A percentile compares a stretch with the other conserved stretches of the same genome.
Conservation (phyloP, 2,797 vertebrate genomes). For the Cheirogaleus major region DNA sequence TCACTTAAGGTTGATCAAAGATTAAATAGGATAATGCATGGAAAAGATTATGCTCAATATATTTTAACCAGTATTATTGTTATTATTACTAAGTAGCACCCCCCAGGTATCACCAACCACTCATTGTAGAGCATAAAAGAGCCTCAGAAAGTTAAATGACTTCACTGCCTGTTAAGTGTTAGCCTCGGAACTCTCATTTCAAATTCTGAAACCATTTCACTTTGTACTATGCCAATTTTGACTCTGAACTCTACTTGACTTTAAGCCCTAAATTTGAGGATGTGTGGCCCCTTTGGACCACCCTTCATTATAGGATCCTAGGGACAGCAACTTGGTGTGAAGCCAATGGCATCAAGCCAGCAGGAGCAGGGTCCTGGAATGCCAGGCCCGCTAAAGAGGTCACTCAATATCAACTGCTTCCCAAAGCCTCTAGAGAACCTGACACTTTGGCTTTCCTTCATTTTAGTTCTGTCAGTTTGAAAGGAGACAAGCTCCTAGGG, state of each 20-base stretch:
- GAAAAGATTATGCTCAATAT: neutral
- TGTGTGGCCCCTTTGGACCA: neutral
- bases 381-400: slow-evolving; percentile 14
- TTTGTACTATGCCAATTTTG: neutral
- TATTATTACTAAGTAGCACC: neutral
- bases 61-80: neutral
- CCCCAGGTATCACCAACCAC: neutral
- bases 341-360: neutral
- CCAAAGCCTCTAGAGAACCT: slow-evolving; percentile 26
- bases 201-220: neutral
- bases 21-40: neutral
- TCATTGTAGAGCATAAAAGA: neutral
- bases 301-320: neutral
- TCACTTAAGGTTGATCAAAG: neutral
- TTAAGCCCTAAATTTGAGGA: neutral
- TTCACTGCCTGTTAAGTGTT: neutral
- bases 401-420: neutral
- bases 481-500: slow-evolving; percentile 37
- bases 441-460: slow-evolving; percentile 41
- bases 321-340: neutral
- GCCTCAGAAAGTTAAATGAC: neutral
- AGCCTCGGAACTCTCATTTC: neutral
- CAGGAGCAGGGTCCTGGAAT: neutral
- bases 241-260: slow-evolving; percentile 22
- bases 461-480: slow-evolving; percentile 64